phyloP scores from a whole-genome alignment of 1,140 invertebrate species.

The Eubasilissa regina region DNA sequence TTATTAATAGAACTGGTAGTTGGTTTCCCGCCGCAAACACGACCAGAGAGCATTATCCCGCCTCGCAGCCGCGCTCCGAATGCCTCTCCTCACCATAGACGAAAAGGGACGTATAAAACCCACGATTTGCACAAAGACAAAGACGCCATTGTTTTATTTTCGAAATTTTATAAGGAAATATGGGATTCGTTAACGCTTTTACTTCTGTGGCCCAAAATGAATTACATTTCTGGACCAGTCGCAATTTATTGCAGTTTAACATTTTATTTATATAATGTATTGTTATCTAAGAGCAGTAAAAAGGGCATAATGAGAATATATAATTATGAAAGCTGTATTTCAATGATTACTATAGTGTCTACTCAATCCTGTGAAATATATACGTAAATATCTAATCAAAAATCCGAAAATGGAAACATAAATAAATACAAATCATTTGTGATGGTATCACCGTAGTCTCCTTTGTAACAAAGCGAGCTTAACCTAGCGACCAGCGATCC shows the following conservation, averaged over 20 bases:
- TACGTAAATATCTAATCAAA: too few relatives aligned
- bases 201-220: neutral
- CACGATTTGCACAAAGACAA: conserved; percentile 9
- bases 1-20: conserved; percentile 36
- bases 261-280: neutral
- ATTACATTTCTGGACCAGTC: conserved; percentile 1
- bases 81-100: conserved; percentile 1
- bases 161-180: conserved; percentile 37
- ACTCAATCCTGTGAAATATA: too few relatives aligned
- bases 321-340: too few relatives aligned
- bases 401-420: too few relatives aligned
- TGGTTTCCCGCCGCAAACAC: conserved; percentile 13
- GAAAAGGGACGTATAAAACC: neutral
- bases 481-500: too few relatives aligned
- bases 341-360: too few relatives aligned
- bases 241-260: neutral
- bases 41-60: conserved; percentile 8
- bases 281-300: too few relatives aligned
- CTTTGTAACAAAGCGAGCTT: too few relatives aligned
- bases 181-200: conserved; percentile 33
- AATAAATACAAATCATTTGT: too few relatives aligned
- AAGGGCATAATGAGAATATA: too few relatives aligned
- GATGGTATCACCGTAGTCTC: too few relatives aligned
- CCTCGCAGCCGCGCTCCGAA: neutral
- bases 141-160: conserved; percentile 28